These are phyloP conservation scores for Ammodytes marinus DNA, from an alignment of 2,113 vertebrate genomes.

Conservation along the genomic window DNA sequence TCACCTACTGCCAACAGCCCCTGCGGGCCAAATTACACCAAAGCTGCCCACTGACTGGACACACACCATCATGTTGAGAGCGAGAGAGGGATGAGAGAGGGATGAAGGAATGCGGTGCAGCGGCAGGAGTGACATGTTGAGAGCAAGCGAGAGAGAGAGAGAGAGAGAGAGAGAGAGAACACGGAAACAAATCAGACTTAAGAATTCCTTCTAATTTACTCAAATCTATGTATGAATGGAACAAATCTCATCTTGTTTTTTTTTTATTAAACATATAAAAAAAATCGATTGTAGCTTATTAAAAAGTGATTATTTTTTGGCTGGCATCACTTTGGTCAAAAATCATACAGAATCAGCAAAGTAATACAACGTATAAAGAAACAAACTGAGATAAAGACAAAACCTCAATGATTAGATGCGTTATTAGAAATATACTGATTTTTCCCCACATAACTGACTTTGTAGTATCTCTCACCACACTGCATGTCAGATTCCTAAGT, in stretches of 20 bases:
- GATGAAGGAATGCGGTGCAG: slow-evolving; percentile 51
- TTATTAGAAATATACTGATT: background rate
- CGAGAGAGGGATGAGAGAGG: slow-evolving; percentile 47
- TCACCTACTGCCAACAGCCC: slow-evolving; percentile 72
- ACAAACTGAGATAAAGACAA: background rate
- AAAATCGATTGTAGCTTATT: no score
- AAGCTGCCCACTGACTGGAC: slow-evolving; percentile 75
- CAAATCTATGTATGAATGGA: slow-evolving; percentile 13
- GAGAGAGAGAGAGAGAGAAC: background rate
- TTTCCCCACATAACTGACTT: background rate
- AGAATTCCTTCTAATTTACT: background rate
- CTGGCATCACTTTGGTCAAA: background rate
- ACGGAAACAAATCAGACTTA: background rate
- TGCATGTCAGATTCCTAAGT: background rate
- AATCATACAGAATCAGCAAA: background rate
- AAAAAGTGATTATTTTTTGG: no score
- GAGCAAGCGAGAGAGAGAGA: background rate
- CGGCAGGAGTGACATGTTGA: background rate
- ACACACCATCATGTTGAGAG: slow-evolving; percentile 67
- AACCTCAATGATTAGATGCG: background rate
- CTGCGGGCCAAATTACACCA: slow-evolving; percentile 77
- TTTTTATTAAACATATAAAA: background rate
- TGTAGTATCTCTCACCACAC: slow-evolving; percentile 3
- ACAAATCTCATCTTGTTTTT: background rate
- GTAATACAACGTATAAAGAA: no score